Evolutionary conservation across 2,888 invertebrate species (phyloP).

Genomic region (Trimorus sp.): DNA sequence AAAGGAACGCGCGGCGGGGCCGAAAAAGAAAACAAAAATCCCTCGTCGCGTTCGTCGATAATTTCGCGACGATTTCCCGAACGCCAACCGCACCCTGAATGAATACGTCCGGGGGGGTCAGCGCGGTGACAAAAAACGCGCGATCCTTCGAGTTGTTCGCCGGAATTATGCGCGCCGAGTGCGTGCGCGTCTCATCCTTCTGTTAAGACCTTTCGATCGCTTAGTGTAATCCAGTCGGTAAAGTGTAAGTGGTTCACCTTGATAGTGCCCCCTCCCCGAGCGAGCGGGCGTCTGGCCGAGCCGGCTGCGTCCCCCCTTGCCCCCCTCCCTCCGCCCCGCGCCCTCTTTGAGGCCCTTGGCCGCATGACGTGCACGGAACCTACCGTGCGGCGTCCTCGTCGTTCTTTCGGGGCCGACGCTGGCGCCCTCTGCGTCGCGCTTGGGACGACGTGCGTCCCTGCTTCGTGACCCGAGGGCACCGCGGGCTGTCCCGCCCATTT

Average conservation of each 20-base stretch:
- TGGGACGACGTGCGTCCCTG: constrained; percentile 72
- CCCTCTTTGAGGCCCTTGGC: constrained; percentile 57
- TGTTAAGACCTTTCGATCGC: constrained; percentile 75
- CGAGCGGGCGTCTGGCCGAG: constrained; percentile 65
- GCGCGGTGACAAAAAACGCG: constrained; percentile 29
- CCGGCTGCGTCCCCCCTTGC: constrained; percentile 64
- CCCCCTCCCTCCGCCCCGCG: constrained; percentile 57
- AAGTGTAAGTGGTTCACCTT: constrained; percentile 80
- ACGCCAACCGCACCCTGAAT: constrained; percentile 45
- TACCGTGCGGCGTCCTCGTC: constrained; percentile 21
- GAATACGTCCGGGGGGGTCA: constrained; percentile 40
- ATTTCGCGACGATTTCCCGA: constrained; percentile 57
- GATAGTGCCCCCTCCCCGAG: constrained; percentile 74
- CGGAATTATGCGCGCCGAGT: constrained; percentile 59
- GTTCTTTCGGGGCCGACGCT: not conserved
- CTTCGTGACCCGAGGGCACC: constrained; percentile 78
- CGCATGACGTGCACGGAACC: constrained; percentile 53
- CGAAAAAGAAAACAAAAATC: constrained; percentile 59
- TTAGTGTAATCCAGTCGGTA: constrained; percentile 80
- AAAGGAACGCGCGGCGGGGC: constrained; percentile 61
- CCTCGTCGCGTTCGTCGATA: constrained; percentile 58
- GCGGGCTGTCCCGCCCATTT: constrained; percentile 79
- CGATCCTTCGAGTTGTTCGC: constrained; percentile 45
- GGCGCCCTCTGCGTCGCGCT: no score
- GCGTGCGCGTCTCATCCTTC: constrained; percentile 70